These are phyloP conservation scores for Scolopax bukidnonensis DNA, from an alignment of 2,797 vertebrate genomes.

Conservation along the genomic window DNA sequence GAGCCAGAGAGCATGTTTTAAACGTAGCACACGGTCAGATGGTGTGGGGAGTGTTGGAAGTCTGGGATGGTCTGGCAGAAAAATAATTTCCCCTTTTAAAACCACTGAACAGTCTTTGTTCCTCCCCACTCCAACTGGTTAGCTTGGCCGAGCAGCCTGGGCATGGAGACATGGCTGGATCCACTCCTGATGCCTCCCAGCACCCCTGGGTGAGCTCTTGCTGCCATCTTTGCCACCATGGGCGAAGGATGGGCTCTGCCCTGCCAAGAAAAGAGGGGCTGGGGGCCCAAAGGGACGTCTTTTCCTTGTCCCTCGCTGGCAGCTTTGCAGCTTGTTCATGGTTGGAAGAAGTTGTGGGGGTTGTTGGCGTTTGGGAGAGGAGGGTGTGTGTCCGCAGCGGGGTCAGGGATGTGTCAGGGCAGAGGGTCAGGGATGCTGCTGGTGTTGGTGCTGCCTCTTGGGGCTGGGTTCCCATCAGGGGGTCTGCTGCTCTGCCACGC, in stretches of 20 bases:
- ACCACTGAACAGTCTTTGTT: constrained; percentile 34
- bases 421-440: background rate
- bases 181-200: background rate
- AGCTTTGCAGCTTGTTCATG: background rate
- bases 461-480: background rate
- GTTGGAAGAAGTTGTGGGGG: background rate
- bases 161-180: background rate
- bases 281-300: fast-evolving
- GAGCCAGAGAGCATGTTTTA: constrained; percentile 17
- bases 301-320: background rate
- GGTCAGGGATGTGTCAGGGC: background rate
- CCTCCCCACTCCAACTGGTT: background rate
- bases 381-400: fast-evolving
- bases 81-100: constrained; percentile 53
- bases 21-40: background rate
- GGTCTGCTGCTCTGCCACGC: fast-evolving
- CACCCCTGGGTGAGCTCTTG: background rate
- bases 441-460: background rate
- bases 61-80: constrained; percentile 22
- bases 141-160: fast-evolving
- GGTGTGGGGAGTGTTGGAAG: background rate
- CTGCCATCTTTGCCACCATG: background rate
- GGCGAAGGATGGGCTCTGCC: background rate
- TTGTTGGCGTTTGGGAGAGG: fast-evolving
- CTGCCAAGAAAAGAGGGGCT: background rate